Base-by-base conservation (phyloP, 2,888 invertebrate genomes). In the Rambutsinella grinnellia region DNA sequence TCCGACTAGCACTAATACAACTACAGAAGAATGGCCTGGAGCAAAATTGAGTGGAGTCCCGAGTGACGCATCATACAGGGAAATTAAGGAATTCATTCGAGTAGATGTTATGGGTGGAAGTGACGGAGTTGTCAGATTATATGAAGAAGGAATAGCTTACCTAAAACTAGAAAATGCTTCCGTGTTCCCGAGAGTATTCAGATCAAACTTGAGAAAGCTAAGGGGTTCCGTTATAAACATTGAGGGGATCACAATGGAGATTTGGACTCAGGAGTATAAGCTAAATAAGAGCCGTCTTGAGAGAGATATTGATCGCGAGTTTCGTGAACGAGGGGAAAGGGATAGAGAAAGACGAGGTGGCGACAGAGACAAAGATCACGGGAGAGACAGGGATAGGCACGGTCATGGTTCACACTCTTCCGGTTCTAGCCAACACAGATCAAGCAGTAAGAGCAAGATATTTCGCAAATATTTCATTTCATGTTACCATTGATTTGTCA, bases 51-150 rank as follows among this genome's bases (percentile, higher is more conserved):
- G 62, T 21, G 81, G 82, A 21, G 57, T 83, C 26, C 71, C 79
- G 15, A 80, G 66, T 57, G 83, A 83, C 47, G 81, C 78, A n/a
- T 82, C 81, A n/a, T 82, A 76, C 63, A 74, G 82, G 74, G 82
- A 83, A 70, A 74, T 76, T 13, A 75, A 79, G 28, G 82, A 83
- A 23, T 82, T 83, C 63, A 75, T 83, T 24, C 78, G 81, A 19
- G 82, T 81, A 15, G 83, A 83, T 13, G 70, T 83, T 15, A 79
- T 81, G 69, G 78, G 81, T 26, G 82, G 83, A 3, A 78, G 79
- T 23, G 82, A 82, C 66, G 82, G 83, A 3, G 72, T 81, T 24
- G 80, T 82, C 2, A 78, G 83, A 63, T 70, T 81, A 49, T 81
- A 78, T 53, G 83, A 83, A 13, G 80, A 81, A 53, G 80, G 81